Evolutionary conservation across 2,888 invertebrate genomes (phyloP).

Genomic region (Dryomyza anilis): DNA sequence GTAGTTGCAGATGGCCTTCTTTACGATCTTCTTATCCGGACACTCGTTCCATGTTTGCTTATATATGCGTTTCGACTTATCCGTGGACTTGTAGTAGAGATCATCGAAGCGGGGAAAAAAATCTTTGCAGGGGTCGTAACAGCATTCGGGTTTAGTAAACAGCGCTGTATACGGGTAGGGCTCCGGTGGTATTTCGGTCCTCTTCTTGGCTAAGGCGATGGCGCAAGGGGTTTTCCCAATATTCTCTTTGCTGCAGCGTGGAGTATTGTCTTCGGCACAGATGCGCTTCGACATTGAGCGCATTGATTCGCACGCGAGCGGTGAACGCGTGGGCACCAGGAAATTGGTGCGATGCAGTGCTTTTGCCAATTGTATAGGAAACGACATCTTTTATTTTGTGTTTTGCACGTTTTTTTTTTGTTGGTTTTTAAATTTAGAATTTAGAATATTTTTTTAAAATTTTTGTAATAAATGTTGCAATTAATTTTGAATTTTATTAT

Average conservation of each 20-base stretch:
- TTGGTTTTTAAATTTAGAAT: not conserved
- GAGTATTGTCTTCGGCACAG: conserved; percentile 31
- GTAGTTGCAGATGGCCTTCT: conserved; percentile 42
- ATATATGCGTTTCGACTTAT: conserved; percentile 47
- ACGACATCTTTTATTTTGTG: not conserved
- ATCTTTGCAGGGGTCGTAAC: conserved; percentile 20
- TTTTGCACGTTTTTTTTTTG: too few relatives aligned
- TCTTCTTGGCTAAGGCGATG: not conserved
- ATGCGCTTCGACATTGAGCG: conserved; percentile 12
- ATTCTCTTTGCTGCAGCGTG: conserved; percentile 28
- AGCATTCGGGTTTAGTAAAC: conserved; percentile 32
- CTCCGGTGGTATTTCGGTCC: conserved; percentile 34
- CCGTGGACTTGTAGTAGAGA: conserved; percentile 47
- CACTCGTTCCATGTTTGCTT: conserved; percentile 52
- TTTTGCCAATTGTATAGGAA: not conserved
- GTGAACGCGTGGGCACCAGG: not conserved
- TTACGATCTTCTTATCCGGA: conserved; percentile 38
- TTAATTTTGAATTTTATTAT: not conserved
- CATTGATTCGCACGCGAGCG: not conserved
- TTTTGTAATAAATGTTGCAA: not conserved
- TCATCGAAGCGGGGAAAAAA: conserved; percentile 43
- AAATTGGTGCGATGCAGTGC: not conserved
- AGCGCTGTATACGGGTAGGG: too few relatives aligned
- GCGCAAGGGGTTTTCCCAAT: not conserved
- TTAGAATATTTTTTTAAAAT: too few relatives aligned